Evolutionary conservation across 1,140 invertebrate genomes (phyloP), one percentile per base, ranked within the genome.

Genomic region (Hermetia illucens): DNA sequence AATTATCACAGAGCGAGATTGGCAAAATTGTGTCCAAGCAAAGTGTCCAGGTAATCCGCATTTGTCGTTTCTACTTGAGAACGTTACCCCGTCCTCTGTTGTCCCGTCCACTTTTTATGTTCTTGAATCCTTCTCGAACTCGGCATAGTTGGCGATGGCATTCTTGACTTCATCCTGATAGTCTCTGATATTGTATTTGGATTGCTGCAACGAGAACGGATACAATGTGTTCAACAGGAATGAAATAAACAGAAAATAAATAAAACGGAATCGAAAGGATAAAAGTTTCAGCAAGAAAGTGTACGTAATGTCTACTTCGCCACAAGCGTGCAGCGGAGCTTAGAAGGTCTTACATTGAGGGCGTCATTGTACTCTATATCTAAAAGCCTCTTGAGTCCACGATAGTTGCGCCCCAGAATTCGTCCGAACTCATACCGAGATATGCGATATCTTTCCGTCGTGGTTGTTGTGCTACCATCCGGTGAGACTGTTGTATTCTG

Each of bases 381-480:
- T 12, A 48, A 44, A 33, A 61, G 27, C 21, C 52, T 54, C 17
- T 60, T 47, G 5, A 60, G 20, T 5, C 57, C 57, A 4, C 58
- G 48, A 33, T 49, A 61, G 36, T 61, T 61, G 6, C 58, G 44
- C 9, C 55, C 55, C 25, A 60, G 22, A 27, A 61, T 58, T 10
- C 49, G 46, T 5, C 57, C 58, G 27, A 61, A 38, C 32, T 61
- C 58, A 22, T 57, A 57, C n/a, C 57, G 45, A 2, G 58, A 57
- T n/a, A 61, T 58, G 12, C 44, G 38, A 33, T 51, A 58, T 0
- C 33, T 30, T 36, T 58, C 54, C 0, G 58, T 59, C 6, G 52
- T 54, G 0, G 55, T 55, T 3, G 40, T 42, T 9, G 38, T 41
- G 20, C 46, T 35, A 17, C 43, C 41, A 24, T 45, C 43, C 31